phyloP scores from a whole-genome alignment of 1,140 invertebrate genomes.

The Saccostrea glomerata region DNA sequence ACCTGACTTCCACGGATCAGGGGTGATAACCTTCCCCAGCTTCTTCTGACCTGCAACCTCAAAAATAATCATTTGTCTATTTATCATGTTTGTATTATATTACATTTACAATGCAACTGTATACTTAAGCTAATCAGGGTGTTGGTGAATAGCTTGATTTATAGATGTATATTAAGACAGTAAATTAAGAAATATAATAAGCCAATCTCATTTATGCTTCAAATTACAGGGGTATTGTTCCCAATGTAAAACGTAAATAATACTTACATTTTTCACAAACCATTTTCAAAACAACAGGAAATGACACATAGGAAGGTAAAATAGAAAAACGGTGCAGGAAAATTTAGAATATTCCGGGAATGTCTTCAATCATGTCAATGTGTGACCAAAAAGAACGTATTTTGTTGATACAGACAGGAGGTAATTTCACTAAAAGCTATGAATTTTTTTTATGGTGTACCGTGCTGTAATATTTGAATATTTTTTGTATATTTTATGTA shows the following conservation, averaged over 20 bases:
- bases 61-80: too few species aligned
- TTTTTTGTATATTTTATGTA: too few species aligned
- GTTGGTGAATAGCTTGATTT: too few species aligned
- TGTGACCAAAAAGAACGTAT: not conserved
- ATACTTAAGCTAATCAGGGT: too few species aligned
- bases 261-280: slow-evolving; percentile 49
- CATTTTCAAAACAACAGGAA: slow-evolving; percentile 40
- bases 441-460: not conserved
- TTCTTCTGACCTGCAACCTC: slow-evolving; percentile 87
- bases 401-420: slow-evolving; percentile 12
- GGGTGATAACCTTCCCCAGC: slow-evolving; percentile 90
- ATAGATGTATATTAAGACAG: too few species aligned
- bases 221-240: too few species aligned
- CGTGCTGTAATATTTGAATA: not conserved
- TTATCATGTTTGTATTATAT: too few species aligned
- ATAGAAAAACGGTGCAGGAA: not conserved
- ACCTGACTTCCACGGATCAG: slow-evolving; percentile 97
- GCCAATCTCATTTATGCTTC: too few species aligned
- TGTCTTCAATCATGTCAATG: not conserved
- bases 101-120: too few species aligned
- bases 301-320: not conserved
- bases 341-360: slow-evolving; percentile 10
- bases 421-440: not conserved
- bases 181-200: too few species aligned
- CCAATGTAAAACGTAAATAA: not conserved